Evolutionary conservation across 2,113 vertebrate species (phyloP).

Genomic region (Nanorana parkeri): DNA sequence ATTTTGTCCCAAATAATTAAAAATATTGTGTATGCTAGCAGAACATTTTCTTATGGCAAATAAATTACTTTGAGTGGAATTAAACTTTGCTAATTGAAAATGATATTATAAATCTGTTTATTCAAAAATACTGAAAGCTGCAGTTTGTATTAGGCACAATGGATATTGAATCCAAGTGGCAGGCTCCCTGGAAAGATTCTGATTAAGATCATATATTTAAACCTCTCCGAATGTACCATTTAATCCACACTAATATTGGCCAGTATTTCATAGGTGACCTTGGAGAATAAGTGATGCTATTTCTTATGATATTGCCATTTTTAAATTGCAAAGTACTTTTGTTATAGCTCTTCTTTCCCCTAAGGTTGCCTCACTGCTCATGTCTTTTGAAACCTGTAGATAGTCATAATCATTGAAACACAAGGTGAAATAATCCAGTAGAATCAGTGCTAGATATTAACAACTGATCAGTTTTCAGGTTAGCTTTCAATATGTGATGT

Average conservation of each 20-base stretch:
- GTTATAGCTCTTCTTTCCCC: constrained; percentile 12
- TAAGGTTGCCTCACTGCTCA: constrained; percentile 9
- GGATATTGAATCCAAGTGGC: constrained; percentile 14
- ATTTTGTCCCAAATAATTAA: constrained; percentile 54
- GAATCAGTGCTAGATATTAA: constrained; percentile 9
- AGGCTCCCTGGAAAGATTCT: constrained; percentile 50
- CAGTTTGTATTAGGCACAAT: constrained; percentile 43
- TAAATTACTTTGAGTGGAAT: constrained; percentile 51
- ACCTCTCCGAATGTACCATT: constrained; percentile 28
- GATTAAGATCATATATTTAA: constrained; percentile 54
- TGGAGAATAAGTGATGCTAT: constrained; percentile 35
- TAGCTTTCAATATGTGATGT: background rate
- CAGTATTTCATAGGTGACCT: constrained; percentile 47
- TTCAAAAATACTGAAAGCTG: constrained; percentile 49
- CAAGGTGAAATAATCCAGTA: constrained; percentile 2
- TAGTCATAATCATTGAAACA: constrained; percentile 26
- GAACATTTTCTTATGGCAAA: constrained; percentile 50
- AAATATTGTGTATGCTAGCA: constrained; percentile 42
- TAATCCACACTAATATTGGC: constrained; percentile 44
- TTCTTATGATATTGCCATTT: constrained; percentile 35
- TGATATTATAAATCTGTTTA: constrained; percentile 57
- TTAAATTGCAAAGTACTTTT: constrained; percentile 44
- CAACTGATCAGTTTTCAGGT: background rate
- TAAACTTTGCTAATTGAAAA: constrained; percentile 55
- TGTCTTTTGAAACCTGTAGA: constrained; percentile 23